These are phyloP conservation scores for Numenius arquata DNA, from an alignment of 2,113 vertebrate species.

Conservation along the genomic window DNA sequence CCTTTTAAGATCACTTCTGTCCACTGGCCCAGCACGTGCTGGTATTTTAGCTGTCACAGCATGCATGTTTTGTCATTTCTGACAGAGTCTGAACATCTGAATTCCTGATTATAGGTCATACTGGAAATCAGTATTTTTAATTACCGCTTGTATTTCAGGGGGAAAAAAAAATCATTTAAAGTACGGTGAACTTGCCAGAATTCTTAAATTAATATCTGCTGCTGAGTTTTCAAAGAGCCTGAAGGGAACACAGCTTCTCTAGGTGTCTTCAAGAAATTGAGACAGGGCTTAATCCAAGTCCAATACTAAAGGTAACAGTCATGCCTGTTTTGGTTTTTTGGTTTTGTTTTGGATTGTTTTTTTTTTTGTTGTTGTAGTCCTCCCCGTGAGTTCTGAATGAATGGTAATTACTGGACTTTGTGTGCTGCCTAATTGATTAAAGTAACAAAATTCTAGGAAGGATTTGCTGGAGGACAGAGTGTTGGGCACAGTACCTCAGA, in stretches of 20 bases:
- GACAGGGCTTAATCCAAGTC: neutral
- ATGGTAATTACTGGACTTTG: neutral
- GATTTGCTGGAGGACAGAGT: neutral
- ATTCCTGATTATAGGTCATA: neutral
- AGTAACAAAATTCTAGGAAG: neutral
- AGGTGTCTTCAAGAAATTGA: neutral
- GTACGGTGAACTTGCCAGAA: neutral
- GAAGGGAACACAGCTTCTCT: neutral
- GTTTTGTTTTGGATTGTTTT: neutral
- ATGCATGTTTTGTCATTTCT: neutral
- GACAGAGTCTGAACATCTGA: neutral
- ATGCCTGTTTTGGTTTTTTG: neutral
- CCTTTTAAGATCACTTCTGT: neutral
- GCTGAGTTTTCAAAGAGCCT: neutral
- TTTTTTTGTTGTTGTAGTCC: neutral
- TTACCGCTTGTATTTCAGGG: neutral
- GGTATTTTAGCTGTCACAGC: neutral
- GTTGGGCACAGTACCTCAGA: neutral
- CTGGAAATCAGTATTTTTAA: conserved; percentile 26
- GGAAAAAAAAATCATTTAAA: neutral
- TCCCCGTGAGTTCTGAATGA: neutral
- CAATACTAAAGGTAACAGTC: neutral
- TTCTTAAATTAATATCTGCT: neutral
- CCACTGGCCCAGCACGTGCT: neutral
- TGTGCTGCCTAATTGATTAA: neutral